These are phyloP conservation scores for Vanessa atalanta DNA, from an alignment of 1,140 invertebrate species.

Conservation along the genomic window DNA sequence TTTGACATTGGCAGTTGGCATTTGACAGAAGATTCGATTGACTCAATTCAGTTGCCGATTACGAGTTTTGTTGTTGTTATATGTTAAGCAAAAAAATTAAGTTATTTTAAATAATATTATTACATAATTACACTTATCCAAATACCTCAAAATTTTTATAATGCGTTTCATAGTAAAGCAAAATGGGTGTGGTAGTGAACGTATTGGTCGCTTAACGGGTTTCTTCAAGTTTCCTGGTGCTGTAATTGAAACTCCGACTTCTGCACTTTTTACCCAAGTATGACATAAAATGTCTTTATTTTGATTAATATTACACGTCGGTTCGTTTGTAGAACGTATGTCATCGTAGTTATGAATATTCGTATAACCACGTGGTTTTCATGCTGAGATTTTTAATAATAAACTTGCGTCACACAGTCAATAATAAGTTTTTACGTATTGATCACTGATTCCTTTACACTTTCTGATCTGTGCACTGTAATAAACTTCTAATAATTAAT, in stretches of 20 bases:
- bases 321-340: not conserved
- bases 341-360: not conserved
- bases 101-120: not conserved
- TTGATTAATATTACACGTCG: not conserved
- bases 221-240: slow-evolving; percentile 53
- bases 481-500: too few species aligned
- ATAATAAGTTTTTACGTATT: too few species aligned
- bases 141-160: slow-evolving; percentile 24
- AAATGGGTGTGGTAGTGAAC: slow-evolving; percentile 50
- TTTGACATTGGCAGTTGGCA: slow-evolving; percentile 10
- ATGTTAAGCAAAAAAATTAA: not conserved
- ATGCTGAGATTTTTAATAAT: too few species aligned
- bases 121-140: not conserved
- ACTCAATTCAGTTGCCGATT: too few species aligned
- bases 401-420: too few species aligned
- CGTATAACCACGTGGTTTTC: not conserved
- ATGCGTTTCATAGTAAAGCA: slow-evolving; percentile 69
- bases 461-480: too few species aligned
- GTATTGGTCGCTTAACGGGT: slow-evolving; percentile 57
- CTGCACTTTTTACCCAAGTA: slow-evolving; percentile 67
- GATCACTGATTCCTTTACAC: too few species aligned
- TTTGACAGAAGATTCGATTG: not conserved
- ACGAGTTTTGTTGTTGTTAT: not conserved
- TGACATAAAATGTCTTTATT: not conserved
- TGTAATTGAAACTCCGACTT: slow-evolving; percentile 66